Evolutionary conservation across 64 coral and sea anemone genomes (phyloP).

Genomic region (Stichodactyla helianthus): DNA sequence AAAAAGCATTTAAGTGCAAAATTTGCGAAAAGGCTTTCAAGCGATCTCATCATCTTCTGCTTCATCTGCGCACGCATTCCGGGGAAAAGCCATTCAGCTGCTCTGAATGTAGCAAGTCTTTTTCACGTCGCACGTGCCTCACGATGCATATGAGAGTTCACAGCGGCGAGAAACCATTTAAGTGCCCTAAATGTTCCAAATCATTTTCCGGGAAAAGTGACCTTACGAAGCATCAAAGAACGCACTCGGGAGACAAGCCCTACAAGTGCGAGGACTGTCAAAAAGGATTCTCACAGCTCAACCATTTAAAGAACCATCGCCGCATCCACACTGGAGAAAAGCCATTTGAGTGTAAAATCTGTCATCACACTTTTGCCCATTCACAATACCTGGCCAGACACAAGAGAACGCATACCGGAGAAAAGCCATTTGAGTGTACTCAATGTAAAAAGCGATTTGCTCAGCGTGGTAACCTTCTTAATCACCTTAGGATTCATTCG

Average conservation of each 20-base stretch:
- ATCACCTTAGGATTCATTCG: constrained; percentile 6
- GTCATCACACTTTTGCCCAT: constrained; percentile 16
- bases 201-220: neutral
- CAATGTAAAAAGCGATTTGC: constrained; percentile 21
- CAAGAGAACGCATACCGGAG: constrained; percentile 7
- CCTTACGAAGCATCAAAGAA: constrained; percentile 4
- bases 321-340: constrained; percentile 29
- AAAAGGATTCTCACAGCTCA: neutral
- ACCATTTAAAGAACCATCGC: neutral
- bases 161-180: constrained; percentile 13
- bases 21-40: constrained; percentile 13
- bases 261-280: constrained; percentile 16
- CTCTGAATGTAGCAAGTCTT: neutral
- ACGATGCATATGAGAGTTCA: neutral
- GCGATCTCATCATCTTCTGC: neutral
- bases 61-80: neutral
- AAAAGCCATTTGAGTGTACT: constrained; percentile 23
- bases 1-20: constrained; percentile 22
- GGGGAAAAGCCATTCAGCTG: constrained; percentile 4
- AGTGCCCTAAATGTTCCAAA: neutral
- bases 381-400: constrained; percentile 9
- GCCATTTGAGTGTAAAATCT: constrained; percentile 21
- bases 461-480: neutral
- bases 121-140: neutral
- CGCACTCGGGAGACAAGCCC: constrained; percentile 22